These are phyloP conservation scores for Pararge aegeria DNA, from an alignment of 1,140 invertebrate species.

Conservation along the genomic window DNA sequence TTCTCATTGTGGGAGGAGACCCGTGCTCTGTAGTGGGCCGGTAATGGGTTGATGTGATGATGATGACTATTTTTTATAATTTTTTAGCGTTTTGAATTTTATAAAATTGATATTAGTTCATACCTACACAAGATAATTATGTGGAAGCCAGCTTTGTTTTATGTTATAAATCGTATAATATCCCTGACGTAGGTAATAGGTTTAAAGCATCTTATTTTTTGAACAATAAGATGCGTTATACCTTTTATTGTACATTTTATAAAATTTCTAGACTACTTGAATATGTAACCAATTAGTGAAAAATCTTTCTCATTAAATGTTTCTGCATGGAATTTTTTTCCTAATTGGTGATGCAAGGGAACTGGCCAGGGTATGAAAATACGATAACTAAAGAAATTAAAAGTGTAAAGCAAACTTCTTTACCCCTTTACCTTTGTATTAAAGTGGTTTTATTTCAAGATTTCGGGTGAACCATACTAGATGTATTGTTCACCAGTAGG, in stretches of 20 bases:
- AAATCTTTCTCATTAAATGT: slow-evolving; percentile 24
- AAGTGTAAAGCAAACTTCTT: not conserved
- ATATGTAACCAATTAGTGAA: slow-evolving; percentile 20
- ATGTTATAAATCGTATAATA: too few species aligned
- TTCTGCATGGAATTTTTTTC: slow-evolving; percentile 16
- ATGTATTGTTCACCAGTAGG: too few species aligned
- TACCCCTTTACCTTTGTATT: not conserved
- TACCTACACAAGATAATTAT: too few species aligned
- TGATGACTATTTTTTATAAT: too few species aligned
- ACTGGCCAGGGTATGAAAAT: slow-evolving; percentile 9
- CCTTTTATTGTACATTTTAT: not conserved
- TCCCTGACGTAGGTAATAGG: too few species aligned
- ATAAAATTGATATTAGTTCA: too few species aligned
- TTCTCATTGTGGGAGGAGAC: too few species aligned
- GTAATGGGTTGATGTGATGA: too few species aligned
- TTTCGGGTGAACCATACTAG: not conserved
- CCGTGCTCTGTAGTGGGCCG: too few species aligned
- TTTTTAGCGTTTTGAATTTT: too few species aligned
- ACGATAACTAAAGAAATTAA: slow-evolving; percentile 4
- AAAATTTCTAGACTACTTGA: slow-evolving; percentile 19
- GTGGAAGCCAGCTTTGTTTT: too few species aligned
- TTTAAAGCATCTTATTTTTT: not conserved
- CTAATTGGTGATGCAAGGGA: slow-evolving; percentile 21
- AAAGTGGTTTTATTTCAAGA: not conserved
- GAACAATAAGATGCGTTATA: not conserved